phyloP scores from a whole-genome alignment of 2,113 vertebrate species.

The Alligator mississippiensis region DNA sequence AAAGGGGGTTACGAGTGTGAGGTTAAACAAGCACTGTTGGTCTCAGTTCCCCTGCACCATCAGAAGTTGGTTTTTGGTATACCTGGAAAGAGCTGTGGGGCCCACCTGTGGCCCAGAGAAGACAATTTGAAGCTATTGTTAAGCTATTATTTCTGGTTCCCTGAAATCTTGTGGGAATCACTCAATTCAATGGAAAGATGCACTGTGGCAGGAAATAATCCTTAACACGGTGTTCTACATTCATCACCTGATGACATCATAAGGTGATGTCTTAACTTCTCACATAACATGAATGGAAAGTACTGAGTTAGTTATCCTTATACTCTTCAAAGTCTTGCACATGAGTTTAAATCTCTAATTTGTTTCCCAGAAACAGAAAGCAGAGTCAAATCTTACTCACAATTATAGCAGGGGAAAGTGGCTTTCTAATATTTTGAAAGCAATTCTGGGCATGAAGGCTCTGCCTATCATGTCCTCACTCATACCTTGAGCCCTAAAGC shows the following conservation, averaged over 20 bases:
- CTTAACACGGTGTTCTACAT: not conserved
- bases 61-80: too few relatives aligned
- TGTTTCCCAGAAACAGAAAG: not conserved
- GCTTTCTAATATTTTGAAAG: not conserved
- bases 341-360: not conserved
- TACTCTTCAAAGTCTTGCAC: accelerated
- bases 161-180: not conserved
- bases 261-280: not conserved
- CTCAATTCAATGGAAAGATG: not conserved
- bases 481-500: not conserved
- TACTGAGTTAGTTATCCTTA: accelerated
- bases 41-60: accelerated
- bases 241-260: accelerated
- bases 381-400: accelerated
- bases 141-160: not conserved
- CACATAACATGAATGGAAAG: not conserved
- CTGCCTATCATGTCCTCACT: not conserved
- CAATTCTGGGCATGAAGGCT: not conserved
- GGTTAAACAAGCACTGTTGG: not conserved
- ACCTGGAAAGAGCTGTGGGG: not conserved
- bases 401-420: not conserved
- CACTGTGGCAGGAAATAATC: not conserved
- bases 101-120: accelerated
- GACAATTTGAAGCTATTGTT: not conserved
- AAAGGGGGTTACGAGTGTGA: not conserved